Conservation (phyloP, 2,113 vertebrate species). For the Bucco capensis region DNA sequence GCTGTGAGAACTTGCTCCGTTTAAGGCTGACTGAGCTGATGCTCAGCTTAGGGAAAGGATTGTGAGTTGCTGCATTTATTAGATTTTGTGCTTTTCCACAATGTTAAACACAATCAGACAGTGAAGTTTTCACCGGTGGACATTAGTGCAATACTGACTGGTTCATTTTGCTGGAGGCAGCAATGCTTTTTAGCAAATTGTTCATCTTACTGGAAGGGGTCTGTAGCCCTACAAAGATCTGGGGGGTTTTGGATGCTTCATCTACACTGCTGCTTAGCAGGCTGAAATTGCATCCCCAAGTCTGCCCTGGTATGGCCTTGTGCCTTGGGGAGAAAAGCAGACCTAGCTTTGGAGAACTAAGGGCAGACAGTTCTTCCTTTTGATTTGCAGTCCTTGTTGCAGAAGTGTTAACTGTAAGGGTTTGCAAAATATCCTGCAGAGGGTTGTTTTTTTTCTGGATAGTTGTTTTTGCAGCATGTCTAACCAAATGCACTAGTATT, state of each 20-base stretch:
- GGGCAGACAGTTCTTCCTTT: fast-evolving
- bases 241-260: not conserved
- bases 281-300: not conserved
- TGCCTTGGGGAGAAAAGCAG: not conserved
- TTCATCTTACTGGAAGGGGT: not conserved
- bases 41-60: not conserved
- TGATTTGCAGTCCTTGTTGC: not conserved
- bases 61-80: not conserved
- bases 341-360: not conserved
- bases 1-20: fast-evolving
- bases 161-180: not conserved
- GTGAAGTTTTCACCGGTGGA: not conserved
- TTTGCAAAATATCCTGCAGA: fast-evolving
- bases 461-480: not conserved
- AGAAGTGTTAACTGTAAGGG: not conserved
- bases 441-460: not conserved
- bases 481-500: not conserved
- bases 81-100: not conserved
- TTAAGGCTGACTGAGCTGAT: not conserved
- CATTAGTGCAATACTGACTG: not conserved
- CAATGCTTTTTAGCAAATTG: not conserved
- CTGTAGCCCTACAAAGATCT: not conserved
- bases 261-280: not conserved
- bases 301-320: fast-evolving
- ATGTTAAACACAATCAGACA: not conserved